These are phyloP conservation scores for Pelochelys cantorii DNA, from an alignment of 2,797 vertebrate genomes.

Conservation along the genomic window DNA sequence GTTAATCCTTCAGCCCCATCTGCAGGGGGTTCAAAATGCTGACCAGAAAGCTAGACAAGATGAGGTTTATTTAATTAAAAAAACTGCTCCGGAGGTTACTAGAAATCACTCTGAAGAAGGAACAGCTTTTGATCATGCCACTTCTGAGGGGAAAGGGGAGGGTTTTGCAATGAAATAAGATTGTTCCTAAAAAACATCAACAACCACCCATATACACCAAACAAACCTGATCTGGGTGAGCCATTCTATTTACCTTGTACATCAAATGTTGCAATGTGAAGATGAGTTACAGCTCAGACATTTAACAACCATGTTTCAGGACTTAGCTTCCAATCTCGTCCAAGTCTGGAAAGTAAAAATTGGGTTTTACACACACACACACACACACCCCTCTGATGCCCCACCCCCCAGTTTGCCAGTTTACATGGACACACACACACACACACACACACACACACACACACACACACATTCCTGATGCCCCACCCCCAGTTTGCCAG, in stretches of 20 bases:
- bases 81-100: slow-evolving; percentile 84
- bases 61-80: slow-evolving; percentile 91
- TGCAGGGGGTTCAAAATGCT: slow-evolving; percentile 93
- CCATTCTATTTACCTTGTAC: slow-evolving; percentile 56
- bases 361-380: slow-evolving; percentile 54
- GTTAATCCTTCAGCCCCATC: slow-evolving; percentile 95
- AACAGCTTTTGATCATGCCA: slow-evolving; percentile 79
- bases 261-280: slow-evolving; percentile 7
- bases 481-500: slow-evolving; percentile 14
- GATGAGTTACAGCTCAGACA: not conserved
- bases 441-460: not conserved
- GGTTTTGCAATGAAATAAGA: slow-evolving; percentile 69
- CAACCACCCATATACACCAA: not conserved
- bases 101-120: slow-evolving; percentile 83
- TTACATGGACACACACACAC: no score
- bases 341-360: slow-evolving; percentile 64
- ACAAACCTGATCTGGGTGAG: not conserved
- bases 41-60: slow-evolving; percentile 92
- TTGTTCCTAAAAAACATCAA: slow-evolving; percentile 27
- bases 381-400: not conserved
- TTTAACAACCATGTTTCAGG: slow-evolving; percentile 11
- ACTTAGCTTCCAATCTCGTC: slow-evolving; percentile 64
- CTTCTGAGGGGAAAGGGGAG: slow-evolving; percentile 64
- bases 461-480: not conserved
- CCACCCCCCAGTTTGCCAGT: slow-evolving; percentile 31